Evolutionary conservation across 2,113 vertebrate species (phyloP).

Genomic region (Vicugna pacos): DNA sequence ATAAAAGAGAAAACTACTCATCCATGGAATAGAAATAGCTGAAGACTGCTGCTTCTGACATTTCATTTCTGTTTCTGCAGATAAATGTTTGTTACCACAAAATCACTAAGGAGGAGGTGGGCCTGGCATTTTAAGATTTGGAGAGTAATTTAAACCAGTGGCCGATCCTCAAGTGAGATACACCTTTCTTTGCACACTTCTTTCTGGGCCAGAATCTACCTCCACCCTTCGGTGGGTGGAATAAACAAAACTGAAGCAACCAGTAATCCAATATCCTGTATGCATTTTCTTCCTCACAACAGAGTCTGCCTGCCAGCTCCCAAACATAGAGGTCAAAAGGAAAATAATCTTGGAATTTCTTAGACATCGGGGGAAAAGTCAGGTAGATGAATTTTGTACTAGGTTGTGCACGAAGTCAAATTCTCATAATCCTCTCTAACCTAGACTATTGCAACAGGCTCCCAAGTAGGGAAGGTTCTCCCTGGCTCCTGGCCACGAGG

Average conservation of each 20-base stretch:
- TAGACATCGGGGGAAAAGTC: not conserved
- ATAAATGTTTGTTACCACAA: not conserved
- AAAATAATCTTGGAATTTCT: not conserved
- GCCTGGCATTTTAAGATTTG: not conserved
- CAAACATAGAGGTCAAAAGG: not conserved
- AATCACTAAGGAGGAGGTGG: not conserved
- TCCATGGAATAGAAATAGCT: constrained; percentile 30
- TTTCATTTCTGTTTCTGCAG: constrained; percentile 15
- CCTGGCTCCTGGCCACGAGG: not conserved
- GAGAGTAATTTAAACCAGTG: not conserved
- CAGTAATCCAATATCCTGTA: not conserved
- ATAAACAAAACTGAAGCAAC: not conserved
- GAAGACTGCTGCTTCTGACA: not conserved
- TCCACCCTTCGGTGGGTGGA: not conserved
- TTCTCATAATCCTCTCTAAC: not conserved
- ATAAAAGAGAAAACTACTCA: constrained; percentile 51
- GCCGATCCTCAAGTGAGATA: not conserved
- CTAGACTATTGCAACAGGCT: no score
- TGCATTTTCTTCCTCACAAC: not conserved
- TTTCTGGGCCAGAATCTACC: not conserved
- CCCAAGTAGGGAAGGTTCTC: not conserved
- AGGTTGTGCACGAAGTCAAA: not conserved
- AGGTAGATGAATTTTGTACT: not conserved
- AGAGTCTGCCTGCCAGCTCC: not conserved
- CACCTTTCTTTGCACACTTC: not conserved